Conservation (phyloP, 1,140 invertebrate species). For the Ladona fulva region DNA sequence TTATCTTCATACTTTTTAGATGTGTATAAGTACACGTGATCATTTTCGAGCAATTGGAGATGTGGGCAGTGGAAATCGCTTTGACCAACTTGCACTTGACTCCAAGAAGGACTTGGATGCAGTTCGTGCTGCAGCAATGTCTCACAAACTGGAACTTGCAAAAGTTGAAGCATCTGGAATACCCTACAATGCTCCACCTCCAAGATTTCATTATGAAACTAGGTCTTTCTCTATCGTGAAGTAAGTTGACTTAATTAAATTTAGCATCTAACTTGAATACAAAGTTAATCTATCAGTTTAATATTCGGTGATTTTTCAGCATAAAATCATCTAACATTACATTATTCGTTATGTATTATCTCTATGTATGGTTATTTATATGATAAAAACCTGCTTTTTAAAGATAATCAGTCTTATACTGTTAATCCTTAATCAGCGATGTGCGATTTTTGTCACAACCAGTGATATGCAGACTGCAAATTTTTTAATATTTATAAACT, state of each 20-base stretch:
- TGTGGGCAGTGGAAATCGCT: slow-evolving; percentile 77
- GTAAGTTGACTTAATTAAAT: slow-evolving; percentile 43
- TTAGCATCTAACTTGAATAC: no score
- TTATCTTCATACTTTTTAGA: slow-evolving; percentile 42
- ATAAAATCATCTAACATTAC: no score
- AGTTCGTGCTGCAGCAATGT: slow-evolving; percentile 57
- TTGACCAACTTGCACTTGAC: slow-evolving; percentile 74
- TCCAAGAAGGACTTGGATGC: slow-evolving; percentile 85
- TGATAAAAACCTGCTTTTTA: no score
- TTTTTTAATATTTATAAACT: no score
- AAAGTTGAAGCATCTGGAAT: slow-evolving; percentile 26
- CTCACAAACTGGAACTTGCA: not conserved
- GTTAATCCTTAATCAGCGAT: no score
- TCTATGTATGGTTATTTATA: no score
- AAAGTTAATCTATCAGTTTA: no score
- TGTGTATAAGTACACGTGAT: slow-evolving; percentile 76
- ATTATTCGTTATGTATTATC: no score
- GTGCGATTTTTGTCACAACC: no score
- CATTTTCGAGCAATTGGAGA: slow-evolving; percentile 91
- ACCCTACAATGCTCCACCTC: slow-evolving; percentile 45
- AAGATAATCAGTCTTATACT: no score
- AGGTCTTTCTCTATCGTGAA: slow-evolving; percentile 79
- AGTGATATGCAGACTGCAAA: no score
- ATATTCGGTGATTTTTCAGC: no score
- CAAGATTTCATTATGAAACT: slow-evolving; percentile 89